phyloP scores from a whole-genome alignment of 1,140 invertebrate species.

The Saxidomus purpurata region DNA sequence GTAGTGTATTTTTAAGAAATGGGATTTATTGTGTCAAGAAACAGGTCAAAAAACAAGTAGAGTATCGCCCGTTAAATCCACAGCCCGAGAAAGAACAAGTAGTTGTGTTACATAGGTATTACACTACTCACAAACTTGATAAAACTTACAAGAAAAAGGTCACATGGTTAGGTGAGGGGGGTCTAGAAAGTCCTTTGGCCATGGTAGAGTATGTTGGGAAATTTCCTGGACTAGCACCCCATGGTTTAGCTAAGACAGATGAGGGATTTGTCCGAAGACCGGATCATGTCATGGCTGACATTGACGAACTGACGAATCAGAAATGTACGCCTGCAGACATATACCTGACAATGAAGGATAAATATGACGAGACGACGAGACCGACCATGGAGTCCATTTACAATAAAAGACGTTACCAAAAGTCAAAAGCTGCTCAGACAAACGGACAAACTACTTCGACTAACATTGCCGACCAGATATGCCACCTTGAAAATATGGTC shows the following conservation, averaged over 20 bases:
- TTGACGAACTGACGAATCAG: neutral
- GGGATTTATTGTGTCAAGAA: neutral
- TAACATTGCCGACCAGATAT: conserved; percentile 60
- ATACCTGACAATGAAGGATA: neutral
- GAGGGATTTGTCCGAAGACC: neutral
- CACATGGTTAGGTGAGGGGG: too few species aligned
- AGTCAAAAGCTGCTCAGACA: neutral
- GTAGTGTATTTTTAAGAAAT: too few species aligned
- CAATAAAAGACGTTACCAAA: neutral
- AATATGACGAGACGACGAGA: conserved; percentile 33
- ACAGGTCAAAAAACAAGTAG: neutral
- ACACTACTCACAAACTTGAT: too few species aligned
- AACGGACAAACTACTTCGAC: neutral
- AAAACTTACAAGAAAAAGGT: too few species aligned
- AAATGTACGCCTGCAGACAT: neutral
- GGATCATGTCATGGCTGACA: conserved; percentile 17
- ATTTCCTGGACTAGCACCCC: too few species aligned
- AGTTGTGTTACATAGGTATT: too few species aligned
- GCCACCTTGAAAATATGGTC: conserved; percentile 32
- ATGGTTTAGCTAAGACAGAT: neutral
- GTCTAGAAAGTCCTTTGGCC: too few species aligned
- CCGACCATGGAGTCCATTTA: neutral
- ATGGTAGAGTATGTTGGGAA: too few species aligned
- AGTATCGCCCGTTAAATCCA: neutral
- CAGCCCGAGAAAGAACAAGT: neutral